These are phyloP conservation scores for Apoda limacodes DNA, from an alignment of 2,888 invertebrate species.

Conservation along the genomic window DNA sequence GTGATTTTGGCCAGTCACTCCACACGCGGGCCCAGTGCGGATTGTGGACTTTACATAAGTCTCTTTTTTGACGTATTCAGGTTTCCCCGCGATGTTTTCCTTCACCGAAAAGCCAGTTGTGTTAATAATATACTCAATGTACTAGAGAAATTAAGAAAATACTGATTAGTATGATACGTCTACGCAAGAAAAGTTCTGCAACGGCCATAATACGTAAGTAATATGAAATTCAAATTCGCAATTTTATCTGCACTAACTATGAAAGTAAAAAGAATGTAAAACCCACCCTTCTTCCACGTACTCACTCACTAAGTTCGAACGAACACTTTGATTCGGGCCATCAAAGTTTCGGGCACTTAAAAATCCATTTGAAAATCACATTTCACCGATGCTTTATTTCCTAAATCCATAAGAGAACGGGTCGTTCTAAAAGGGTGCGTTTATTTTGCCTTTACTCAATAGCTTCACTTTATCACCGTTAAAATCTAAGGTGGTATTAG, in stretches of 20 bases:
- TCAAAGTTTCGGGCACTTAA: constrained; percentile 65
- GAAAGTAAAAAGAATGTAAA: constrained; percentile 55
- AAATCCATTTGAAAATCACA: constrained; percentile 62
- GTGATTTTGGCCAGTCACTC: no score
- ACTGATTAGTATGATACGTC: no score
- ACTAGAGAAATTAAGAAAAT: no score
- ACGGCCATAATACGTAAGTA: no score
- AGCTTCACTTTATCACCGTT: constrained; percentile 29
- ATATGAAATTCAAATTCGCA: constrained; percentile 50
- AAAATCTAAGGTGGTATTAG: constrained; percentile 34
- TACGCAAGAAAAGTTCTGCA: no score
- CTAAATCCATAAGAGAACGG: constrained; percentile 36
- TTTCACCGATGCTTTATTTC: constrained; percentile 29
- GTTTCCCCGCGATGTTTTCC: no score
- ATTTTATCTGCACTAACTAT: constrained; percentile 54
- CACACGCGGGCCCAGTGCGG: no score
- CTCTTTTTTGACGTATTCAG: no score
- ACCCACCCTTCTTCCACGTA: constrained; percentile 36
- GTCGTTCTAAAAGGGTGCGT: constrained; percentile 37
- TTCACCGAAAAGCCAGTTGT: no score
- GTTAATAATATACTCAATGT: no score
- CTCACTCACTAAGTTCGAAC: constrained; percentile 52
- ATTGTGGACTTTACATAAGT: no score
- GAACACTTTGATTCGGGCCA: constrained; percentile 63
- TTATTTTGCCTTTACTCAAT: constrained; percentile 31